Percentiles rank a stretch among this genome's conserved stretches.
phyloP scores from a whole-genome alignment of 2,888 invertebrate species.

The Drosophila anceps region DNA sequence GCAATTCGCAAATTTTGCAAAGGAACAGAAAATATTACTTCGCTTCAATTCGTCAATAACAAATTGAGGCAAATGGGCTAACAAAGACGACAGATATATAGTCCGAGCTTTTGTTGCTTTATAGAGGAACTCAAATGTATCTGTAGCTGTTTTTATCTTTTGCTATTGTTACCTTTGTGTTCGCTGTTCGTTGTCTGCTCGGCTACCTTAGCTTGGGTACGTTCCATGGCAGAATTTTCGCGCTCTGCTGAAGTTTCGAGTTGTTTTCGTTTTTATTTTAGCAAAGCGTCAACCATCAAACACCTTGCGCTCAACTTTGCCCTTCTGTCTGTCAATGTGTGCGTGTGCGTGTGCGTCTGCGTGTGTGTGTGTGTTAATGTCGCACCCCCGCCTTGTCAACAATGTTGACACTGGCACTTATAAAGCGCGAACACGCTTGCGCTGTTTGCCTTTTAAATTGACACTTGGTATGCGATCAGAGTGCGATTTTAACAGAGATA shows the following conservation, averaged over 20 bases:
- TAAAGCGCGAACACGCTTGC: slow-evolving; percentile 63
- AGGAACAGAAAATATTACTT: not conserved
- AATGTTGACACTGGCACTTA: slow-evolving; percentile 62
- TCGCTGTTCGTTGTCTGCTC: slow-evolving; percentile 1
- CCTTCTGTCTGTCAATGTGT: not conserved
- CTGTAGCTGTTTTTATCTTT: slow-evolving; percentile 2
- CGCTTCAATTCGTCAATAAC: not conserved
- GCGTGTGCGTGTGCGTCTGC: not conserved
- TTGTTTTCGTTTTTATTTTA: not conserved
- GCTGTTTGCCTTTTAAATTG: slow-evolving; percentile 61
- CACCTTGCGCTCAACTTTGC: slow-evolving; percentile 20
- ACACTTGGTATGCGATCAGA: slow-evolving; percentile 48
- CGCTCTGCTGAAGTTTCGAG: slow-evolving; percentile 21
- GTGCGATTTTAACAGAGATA: slow-evolving; percentile 25
- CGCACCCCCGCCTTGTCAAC: slow-evolving; percentile 38
- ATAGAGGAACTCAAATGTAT: not conserved
- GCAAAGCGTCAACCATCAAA: slow-evolving; percentile 6
- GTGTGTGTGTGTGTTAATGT: not conserved
- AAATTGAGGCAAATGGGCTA: slow-evolving; percentile 24
- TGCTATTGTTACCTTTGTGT: slow-evolving; percentile 2
- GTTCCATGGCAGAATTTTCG: slow-evolving; percentile 28
- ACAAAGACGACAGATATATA: slow-evolving; percentile 13
- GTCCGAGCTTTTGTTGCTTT: too few species aligned
- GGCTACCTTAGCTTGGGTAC: not conserved
- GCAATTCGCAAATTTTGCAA: slow-evolving; percentile 18